Conservation (phyloP, 2,113 vertebrate genomes). For the Oncorhynchus keta region DNA sequence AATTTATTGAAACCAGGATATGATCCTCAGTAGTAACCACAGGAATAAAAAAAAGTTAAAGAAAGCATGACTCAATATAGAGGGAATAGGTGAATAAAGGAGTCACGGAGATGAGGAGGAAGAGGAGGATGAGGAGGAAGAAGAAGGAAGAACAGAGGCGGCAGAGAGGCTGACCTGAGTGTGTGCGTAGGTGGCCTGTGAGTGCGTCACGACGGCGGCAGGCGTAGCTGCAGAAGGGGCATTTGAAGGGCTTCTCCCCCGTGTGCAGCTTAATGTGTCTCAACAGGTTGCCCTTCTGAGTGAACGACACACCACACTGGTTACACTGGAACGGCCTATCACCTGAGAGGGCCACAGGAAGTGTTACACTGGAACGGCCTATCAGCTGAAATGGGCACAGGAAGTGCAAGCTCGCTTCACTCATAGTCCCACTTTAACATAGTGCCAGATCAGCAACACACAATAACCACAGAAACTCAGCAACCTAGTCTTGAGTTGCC, state of each 20-base stretch:
- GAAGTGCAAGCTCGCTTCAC: no score
- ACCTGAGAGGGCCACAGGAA: slow-evolving; percentile 72
- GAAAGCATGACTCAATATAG: not conserved
- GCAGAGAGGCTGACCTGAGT: slow-evolving; percentile 79
- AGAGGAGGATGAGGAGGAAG: slow-evolving; percentile 38
- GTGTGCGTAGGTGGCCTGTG: slow-evolving; percentile 96
- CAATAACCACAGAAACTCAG: slow-evolving; percentile 2
- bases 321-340: slow-evolving; percentile 98
- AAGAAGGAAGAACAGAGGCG: slow-evolving; percentile 10
- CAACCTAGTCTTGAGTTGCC: no score
- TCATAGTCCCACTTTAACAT: not conserved
- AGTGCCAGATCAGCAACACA: slow-evolving; percentile 20
- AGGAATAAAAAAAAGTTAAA: not conserved
- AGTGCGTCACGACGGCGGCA: slow-evolving; percentile 96
- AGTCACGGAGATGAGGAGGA: not conserved
- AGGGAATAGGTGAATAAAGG: slow-evolving; percentile 5
- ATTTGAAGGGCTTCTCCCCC: slow-evolving; percentile 99
- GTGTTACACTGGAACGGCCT: slow-evolving; percentile 97
- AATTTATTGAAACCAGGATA: not conserved
- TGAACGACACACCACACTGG: slow-evolving; percentile 98
- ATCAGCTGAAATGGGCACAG: slow-evolving; percentile 77
- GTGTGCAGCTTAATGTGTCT: slow-evolving; percentile 98
- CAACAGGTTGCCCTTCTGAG: slow-evolving; percentile 98
- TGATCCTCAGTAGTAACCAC: not conserved
- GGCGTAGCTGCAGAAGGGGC: slow-evolving; percentile 97